These are phyloP conservation scores for Mustela lutreola DNA, from an alignment of 2,113 vertebrate genomes.

Conservation along the genomic window DNA sequence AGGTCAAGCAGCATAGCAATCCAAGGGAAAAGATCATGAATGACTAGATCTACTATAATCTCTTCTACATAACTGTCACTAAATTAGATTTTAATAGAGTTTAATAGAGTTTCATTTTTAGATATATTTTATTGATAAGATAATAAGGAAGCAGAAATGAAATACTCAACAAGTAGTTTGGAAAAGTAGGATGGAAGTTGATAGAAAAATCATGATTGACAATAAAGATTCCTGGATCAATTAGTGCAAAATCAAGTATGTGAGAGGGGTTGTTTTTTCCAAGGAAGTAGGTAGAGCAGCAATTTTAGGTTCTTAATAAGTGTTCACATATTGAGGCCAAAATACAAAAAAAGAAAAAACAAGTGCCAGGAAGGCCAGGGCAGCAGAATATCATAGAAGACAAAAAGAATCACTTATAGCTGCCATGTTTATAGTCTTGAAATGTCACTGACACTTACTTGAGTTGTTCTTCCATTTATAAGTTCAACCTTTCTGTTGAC, in stretches of 20 bases:
- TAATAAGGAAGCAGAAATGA: neutral
- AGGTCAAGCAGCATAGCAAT: neutral
- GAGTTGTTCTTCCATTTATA: neutral
- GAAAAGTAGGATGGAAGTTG: neutral
- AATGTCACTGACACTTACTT: neutral
- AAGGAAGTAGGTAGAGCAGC: neutral
- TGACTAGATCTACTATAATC: neutral
- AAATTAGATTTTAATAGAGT: constrained; percentile 21
- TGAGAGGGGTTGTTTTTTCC: neutral
- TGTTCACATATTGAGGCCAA: neutral
- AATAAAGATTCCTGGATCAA: neutral
- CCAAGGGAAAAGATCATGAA: neutral
- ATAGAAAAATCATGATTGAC: neutral
- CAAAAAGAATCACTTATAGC: neutral
- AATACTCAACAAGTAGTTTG: neutral
- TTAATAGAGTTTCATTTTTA: constrained; percentile 41
- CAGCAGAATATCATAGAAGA: neutral
- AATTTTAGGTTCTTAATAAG: neutral
- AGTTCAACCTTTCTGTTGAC: neutral
- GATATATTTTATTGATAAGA: neutral
- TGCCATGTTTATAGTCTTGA: neutral
- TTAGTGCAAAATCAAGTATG: neutral
- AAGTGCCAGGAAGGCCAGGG: neutral
- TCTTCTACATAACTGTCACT: neutral
- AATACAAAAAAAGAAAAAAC: neutral